These are phyloP conservation scores for Amiota communis DNA, from an alignment of 2,888 invertebrate species.

Conservation along the genomic window DNA sequence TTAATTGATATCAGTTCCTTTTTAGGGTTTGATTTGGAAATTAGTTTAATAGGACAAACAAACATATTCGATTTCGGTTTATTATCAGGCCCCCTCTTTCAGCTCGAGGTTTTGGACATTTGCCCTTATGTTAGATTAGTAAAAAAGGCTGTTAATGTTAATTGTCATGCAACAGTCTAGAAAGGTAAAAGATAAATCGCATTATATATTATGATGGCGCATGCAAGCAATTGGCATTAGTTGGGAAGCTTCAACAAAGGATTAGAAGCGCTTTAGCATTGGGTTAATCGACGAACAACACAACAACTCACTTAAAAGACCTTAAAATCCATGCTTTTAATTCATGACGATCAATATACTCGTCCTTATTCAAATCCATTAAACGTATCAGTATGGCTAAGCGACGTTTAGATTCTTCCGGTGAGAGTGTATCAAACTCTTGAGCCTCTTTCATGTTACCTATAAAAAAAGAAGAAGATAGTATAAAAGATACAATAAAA, in stretches of 20 bases:
- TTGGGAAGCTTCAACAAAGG: neutral
- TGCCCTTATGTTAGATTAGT: too few relatives aligned
- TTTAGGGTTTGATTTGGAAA: too few relatives aligned
- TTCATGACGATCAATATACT: conserved; percentile 85
- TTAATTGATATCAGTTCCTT: too few relatives aligned
- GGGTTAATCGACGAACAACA: conserved; percentile 65
- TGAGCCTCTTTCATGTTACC: conserved; percentile 93
- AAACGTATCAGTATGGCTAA: conserved; percentile 83
- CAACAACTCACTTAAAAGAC: conserved; percentile 83
- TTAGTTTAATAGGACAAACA: too few relatives aligned
- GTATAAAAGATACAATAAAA: neutral
- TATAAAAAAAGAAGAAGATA: conserved; percentile 62
- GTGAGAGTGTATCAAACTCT: conserved; percentile 89
- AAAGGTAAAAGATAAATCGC: too few relatives aligned
- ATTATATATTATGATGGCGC: too few relatives aligned
- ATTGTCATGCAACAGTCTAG: neutral
- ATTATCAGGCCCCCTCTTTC: too few relatives aligned
- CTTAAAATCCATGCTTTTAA: conserved; percentile 93
- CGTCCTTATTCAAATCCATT: conserved; percentile 91
- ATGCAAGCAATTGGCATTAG: neutral
- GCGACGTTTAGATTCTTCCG: conserved; percentile 88
- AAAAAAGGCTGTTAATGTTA: too few relatives aligned
- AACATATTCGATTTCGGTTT: too few relatives aligned
- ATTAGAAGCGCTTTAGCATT: conserved; percentile 31
- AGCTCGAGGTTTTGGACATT: too few relatives aligned